phyloP scores from a whole-genome alignment of 2,888 invertebrate species.

The Lasioglossum vierecki region DNA sequence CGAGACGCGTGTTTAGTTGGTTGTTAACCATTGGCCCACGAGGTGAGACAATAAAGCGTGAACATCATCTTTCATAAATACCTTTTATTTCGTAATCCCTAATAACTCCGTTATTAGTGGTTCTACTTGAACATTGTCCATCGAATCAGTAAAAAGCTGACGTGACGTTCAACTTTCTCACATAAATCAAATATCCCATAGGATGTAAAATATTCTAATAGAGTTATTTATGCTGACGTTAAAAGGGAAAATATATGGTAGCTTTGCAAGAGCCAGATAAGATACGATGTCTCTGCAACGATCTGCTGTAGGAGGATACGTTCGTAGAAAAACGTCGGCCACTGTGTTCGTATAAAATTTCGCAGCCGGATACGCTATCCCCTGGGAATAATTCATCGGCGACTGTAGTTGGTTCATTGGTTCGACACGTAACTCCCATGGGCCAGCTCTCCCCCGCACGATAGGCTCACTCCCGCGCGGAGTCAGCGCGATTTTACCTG shows the following conservation, averaged over 20 bases:
- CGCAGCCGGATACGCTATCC: conserved; percentile 9
- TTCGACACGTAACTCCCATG: conserved; percentile 26
- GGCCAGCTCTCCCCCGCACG: conserved; percentile 40
- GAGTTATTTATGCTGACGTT: neutral
- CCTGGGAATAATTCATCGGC: conserved; percentile 37
- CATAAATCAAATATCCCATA: neutral
- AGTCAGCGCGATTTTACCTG: conserved; percentile 19
- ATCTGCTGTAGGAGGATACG: conserved; percentile 5
- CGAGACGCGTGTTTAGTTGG: too few species aligned
- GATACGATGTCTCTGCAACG: neutral
- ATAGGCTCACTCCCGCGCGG: neutral
- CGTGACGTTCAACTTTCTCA: neutral
- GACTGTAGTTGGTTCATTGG: conserved; percentile 19
- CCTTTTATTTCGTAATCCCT: too few species aligned
- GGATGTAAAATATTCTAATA: neutral
- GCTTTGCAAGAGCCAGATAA: neutral
- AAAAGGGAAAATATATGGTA: neutral
- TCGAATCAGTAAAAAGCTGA: neutral
- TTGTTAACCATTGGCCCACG: too few species aligned
- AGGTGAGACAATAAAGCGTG: too few species aligned
- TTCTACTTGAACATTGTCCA: too few species aligned
- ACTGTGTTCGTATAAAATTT: conserved; percentile 3
- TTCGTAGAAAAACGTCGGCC: neutral
- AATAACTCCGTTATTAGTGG: too few species aligned
- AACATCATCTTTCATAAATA: too few species aligned